Conservation (phyloP, 2,113 vertebrate species). For the Ptychochromis oligacanthus region DNA sequence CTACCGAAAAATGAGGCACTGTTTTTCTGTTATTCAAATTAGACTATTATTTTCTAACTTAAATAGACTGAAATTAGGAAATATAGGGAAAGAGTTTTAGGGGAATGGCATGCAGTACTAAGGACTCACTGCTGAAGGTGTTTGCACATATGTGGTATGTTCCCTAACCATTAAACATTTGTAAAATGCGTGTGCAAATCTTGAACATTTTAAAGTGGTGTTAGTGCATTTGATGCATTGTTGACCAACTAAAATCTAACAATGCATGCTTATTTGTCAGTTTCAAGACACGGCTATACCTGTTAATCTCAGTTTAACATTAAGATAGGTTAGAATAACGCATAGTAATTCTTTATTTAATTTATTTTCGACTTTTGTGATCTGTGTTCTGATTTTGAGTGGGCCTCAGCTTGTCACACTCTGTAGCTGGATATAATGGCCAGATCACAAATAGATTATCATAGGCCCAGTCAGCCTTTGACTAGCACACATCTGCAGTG, state of each 20-base stretch:
- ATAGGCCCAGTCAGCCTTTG: constrained; percentile 33
- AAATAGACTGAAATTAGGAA: background rate
- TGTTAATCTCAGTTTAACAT: background rate
- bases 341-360: background rate
- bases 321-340: background rate
- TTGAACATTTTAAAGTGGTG: background rate
- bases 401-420: background rate
- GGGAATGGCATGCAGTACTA: background rate
- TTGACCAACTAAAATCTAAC: background rate
- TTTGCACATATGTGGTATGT: background rate
- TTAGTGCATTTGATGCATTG: background rate
- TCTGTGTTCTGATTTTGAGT: background rate
- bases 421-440: constrained; percentile 27
- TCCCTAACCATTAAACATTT: background rate
- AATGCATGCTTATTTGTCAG: background rate
- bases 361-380: background rate
- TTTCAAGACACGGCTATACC: background rate
- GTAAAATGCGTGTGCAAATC: background rate
- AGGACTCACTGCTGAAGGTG: background rate
- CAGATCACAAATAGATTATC: constrained; percentile 51
- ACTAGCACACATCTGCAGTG: constrained; percentile 54
- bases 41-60: background rate
- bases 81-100: background rate
- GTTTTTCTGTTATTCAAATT: background rate
- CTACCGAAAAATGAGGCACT: background rate